Conservation (phyloP, 2,888 invertebrate species). For the Thalpophila matura region DNA sequence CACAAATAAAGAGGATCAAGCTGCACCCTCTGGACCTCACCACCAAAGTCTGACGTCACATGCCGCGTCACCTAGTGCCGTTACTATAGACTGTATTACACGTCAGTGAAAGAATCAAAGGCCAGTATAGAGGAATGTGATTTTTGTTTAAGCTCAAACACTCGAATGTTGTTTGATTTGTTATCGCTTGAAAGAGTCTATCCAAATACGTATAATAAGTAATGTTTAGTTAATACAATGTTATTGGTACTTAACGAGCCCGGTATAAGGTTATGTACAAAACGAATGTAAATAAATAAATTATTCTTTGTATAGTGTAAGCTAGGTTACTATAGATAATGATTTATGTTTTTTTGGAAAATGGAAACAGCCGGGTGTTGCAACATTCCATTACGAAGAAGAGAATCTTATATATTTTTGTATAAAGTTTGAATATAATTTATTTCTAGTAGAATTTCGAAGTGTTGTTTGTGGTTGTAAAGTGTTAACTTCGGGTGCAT, state of each 20-base stretch:
- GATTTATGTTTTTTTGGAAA: conserved; percentile 72
- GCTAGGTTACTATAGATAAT: conserved; percentile 80
- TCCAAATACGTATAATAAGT: conserved; percentile 90
- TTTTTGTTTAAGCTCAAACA: conserved; percentile 81
- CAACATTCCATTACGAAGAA: conserved; percentile 75
- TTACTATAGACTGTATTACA: conserved; percentile 66
- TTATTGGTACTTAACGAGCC: conserved; percentile 80
- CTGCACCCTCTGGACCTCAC: conserved; percentile 92
- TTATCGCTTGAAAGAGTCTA: conserved; percentile 90
- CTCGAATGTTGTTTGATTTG: conserved; percentile 80
- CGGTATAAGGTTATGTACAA: conserved; percentile 87
- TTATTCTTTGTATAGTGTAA: conserved; percentile 77
- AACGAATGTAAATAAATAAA: conserved; percentile 87
- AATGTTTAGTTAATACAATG: conserved; percentile 77
- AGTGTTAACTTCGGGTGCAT: conserved; percentile 83
- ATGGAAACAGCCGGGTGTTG: conserved; percentile 79
- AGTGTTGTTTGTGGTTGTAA: conserved; percentile 81
- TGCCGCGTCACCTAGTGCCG: conserved; percentile 67
- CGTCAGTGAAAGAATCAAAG: conserved; percentile 79
- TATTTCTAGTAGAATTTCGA: conserved; percentile 87
- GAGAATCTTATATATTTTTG: conserved; percentile 67
- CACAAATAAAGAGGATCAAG: conserved; percentile 91
- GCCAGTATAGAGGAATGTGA: conserved; percentile 90
- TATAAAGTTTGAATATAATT: conserved; percentile 83
- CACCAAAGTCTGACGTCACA: conserved; percentile 92